A percentile compares a stretch with the other conserved stretches of the same genome.
These are phyloP conservation scores for Drosophila gaucha DNA, from an alignment of 2,888 invertebrate genomes.

Conservation along the genomic window DNA sequence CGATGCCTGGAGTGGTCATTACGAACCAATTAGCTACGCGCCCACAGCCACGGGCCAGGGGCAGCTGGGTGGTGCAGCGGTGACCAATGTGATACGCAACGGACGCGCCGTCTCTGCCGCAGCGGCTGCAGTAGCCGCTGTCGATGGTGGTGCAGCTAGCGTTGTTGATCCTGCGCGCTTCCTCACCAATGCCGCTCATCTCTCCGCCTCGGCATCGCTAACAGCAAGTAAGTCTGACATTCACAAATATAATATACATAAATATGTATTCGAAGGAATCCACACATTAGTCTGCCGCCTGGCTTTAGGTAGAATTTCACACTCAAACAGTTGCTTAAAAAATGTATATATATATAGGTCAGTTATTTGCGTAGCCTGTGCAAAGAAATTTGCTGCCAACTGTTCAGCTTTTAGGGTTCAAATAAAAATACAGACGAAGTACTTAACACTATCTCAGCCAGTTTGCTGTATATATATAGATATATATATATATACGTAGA, in stretches of 20 bases:
- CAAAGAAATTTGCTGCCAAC: slow-evolving; percentile 45
- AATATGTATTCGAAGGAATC: slow-evolving; percentile 3
- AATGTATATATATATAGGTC: slow-evolving; percentile 6
- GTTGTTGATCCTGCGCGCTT: slow-evolving; percentile 56
- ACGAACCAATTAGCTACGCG: slow-evolving; percentile 82
- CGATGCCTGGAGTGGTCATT: slow-evolving; percentile 79
- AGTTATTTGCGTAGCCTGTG: slow-evolving; percentile 75
- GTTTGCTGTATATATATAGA: neutral
- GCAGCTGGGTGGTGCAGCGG: slow-evolving; percentile 63
- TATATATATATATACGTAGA: neutral
- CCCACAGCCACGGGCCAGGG: slow-evolving; percentile 61
- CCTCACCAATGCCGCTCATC: slow-evolving; percentile 83
- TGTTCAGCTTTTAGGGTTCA: slow-evolving; percentile 16
- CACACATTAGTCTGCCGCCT: slow-evolving; percentile 31
- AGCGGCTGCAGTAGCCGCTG: slow-evolving; percentile 61
- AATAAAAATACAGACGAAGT: neutral
- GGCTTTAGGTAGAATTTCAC: slow-evolving; percentile 58
- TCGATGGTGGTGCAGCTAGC: slow-evolving; percentile 32
- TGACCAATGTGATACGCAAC: slow-evolving; percentile 82
- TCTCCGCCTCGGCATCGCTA: slow-evolving; percentile 89
- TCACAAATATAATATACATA: slow-evolving; percentile 1
- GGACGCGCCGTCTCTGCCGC: slow-evolving; percentile 67
- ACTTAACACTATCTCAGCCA: neutral
- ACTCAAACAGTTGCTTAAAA: slow-evolving; percentile 35
- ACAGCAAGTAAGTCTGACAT: slow-evolving; percentile 88